Base-by-base conservation (phyloP, 2,797 vertebrate species). In the Falco cherrug region DNA sequence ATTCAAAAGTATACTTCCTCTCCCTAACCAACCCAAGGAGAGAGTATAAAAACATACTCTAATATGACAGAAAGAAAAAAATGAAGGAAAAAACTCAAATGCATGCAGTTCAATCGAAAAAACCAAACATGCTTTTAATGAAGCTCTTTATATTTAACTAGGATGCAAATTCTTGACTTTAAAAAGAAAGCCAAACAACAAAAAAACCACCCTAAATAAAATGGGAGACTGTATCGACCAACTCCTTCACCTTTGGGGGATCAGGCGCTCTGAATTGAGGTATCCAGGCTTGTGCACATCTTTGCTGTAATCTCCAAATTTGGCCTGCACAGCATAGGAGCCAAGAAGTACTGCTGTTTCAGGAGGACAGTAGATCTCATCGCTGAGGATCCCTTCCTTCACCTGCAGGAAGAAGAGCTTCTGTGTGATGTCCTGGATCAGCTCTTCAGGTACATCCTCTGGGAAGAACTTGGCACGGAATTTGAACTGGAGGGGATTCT, bases 351-450 rank as follows among this genome's bases (percentile, higher is more conserved):
- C 99, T 0, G 99, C 99, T 0, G 99, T 99, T 98, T 99, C 99
- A 1, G 99, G 99, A 4, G 99, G 99, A 79, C 99, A 99, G 98
- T 99, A 99, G 83, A 99, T 98, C 95, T 99, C 99, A 9, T 99
- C 99, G 0, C 98, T 99, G 80, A 99, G 98, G 92, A 99, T 99
- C 41, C 97, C 94, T 13, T 99, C 99, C 97, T 99, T 99, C 96
- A 99, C 99, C 96, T 99, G 99, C 64, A 99, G 98, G 97, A 99
- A 99, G 98, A 99, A 99, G 4, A 99, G 99, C 98, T 99, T 99
- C 98, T 99, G 99, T 1, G 99, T 99, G 98, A 99, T 98, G 77
- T 99, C 99, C 98, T 99, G 99, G 97, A 99, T 99, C 94, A 99
- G 98, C 97, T 99, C 99, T 94, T 99, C 99, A 0, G 99, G 74